Conservation (phyloP, 2,797 vertebrate genomes). For the Allenopithecus nigroviridis region DNA sequence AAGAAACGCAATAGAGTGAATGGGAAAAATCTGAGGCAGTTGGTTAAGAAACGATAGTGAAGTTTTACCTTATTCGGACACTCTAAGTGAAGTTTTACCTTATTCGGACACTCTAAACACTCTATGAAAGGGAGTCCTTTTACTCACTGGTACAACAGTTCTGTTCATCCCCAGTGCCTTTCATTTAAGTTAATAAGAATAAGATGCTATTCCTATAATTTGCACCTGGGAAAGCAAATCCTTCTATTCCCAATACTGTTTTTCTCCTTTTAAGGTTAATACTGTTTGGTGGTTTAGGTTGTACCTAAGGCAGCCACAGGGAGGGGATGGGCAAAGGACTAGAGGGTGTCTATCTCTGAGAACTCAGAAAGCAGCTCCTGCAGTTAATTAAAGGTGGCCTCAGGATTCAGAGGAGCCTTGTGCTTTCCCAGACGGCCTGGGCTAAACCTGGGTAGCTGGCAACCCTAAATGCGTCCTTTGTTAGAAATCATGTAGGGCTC, state of each 20-base stretch:
- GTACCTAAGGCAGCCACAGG: neutral
- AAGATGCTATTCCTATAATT: slow-evolving; percentile 16
- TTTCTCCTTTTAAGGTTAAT: slow-evolving; percentile 35
- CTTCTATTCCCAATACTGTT: neutral
- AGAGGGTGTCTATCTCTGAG: neutral
- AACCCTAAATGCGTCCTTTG: slow-evolving; percentile 78
- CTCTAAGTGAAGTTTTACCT: neutral
- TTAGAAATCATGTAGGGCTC: slow-evolving; percentile 64
- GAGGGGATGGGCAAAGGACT: neutral
- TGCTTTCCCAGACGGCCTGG: slow-evolving; percentile 55
- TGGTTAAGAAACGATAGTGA: neutral
- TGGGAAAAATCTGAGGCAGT: neutral
- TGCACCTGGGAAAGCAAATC: slow-evolving; percentile 57
- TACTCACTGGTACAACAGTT: neutral
- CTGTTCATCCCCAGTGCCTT: neutral
- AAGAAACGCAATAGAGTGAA: neutral
- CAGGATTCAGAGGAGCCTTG: slow-evolving; percentile 55
- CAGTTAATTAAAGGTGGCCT: slow-evolving; percentile 68
- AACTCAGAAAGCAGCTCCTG: neutral
- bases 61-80: neutral
- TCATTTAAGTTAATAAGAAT: neutral
- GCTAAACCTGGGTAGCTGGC: slow-evolving; percentile 74
- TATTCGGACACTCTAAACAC: neutral
- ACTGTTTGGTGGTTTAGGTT: neutral
- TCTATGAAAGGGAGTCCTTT: neutral